These are phyloP conservation scores for Piscicola geometra DNA, from an alignment of 2,888 invertebrate genomes.

Conservation along the genomic window DNA sequence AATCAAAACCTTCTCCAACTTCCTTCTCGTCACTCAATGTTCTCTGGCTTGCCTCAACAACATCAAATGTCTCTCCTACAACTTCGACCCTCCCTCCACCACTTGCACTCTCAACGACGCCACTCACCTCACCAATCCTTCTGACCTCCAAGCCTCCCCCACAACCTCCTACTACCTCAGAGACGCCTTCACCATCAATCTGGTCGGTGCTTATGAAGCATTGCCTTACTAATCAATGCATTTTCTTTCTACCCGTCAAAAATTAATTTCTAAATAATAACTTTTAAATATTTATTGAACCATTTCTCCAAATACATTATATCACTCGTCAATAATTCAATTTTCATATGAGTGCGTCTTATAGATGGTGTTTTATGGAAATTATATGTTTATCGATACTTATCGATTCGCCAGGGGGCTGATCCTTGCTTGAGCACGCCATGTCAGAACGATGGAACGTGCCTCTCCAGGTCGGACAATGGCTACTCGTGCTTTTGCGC, in stretches of 20 bases:
- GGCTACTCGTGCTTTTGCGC: conserved; percentile 48
- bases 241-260: background rate
- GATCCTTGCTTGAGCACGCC: conserved; percentile 49
- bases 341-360: background rate
- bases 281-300: background rate
- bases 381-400: background rate
- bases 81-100: conserved; percentile 43
- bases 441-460: conserved; percentile 48
- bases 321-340: background rate
- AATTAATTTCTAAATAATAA: no score
- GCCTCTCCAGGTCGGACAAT: conserved; percentile 43
- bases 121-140: conserved; percentile 43
- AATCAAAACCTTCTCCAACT: conserved; percentile 40
- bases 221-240: background rate
- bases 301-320: background rate
- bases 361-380: no score
- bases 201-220: conserved; percentile 46
- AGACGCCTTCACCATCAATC: conserved; percentile 47
- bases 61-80: conserved; percentile 47
- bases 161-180: conserved; percentile 45
- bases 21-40: conserved; percentile 47
- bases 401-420: background rate
- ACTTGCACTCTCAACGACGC: conserved; percentile 48
- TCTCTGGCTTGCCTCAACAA: conserved; percentile 48
- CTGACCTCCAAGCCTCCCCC: conserved; percentile 10